A percentile compares a stretch with the other conserved stretches of the same genome.
Conservation (phyloP, 2,888 invertebrate species). For the Acheta domesticus region DNA sequence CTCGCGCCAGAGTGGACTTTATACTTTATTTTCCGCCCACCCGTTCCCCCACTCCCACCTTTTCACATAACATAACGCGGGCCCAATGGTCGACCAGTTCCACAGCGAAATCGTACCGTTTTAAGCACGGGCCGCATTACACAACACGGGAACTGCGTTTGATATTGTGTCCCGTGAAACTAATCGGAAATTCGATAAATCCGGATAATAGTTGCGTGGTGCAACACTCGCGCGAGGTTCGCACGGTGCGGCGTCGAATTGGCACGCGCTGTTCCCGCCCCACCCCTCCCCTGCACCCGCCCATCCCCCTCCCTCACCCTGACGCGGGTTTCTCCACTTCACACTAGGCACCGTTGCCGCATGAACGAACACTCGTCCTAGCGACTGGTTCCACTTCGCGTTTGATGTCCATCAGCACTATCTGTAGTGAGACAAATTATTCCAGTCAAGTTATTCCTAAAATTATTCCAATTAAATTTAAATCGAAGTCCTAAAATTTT, state of each 20-base stretch:
- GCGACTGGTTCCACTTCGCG: too few species aligned
- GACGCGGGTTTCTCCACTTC: too few species aligned
- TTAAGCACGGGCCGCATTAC: not conserved
- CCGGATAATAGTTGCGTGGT: constrained; percentile 18
- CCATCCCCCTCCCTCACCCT: not conserved
- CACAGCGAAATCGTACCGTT: not conserved
- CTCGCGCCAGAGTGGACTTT: too few species aligned
- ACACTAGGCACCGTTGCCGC: too few species aligned
- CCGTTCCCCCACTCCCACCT: too few species aligned
- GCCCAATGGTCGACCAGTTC: not conserved
- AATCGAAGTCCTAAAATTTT: too few species aligned
- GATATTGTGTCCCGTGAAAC: constrained; percentile 18
- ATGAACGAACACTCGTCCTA: too few species aligned
- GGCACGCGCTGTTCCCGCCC: not conserved
- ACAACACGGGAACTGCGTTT: constrained; percentile 18
- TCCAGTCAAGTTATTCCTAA: too few species aligned
- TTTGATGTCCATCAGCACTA: too few species aligned
- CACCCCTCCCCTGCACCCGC: not conserved
- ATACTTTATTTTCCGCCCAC: not conserved
- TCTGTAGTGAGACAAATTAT: too few species aligned
- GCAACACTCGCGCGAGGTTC: not conserved
- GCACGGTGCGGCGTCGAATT: not conserved
- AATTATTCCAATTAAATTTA: too few species aligned
- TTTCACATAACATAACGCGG: not conserved
- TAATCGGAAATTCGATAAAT: constrained; percentile 18